A percentile compares a stretch with the other conserved stretches of the same genome.
These are phyloP conservation scores for Diplazon laetatorius DNA, from an alignment of 2,888 invertebrate species.

Conservation along the genomic window DNA sequence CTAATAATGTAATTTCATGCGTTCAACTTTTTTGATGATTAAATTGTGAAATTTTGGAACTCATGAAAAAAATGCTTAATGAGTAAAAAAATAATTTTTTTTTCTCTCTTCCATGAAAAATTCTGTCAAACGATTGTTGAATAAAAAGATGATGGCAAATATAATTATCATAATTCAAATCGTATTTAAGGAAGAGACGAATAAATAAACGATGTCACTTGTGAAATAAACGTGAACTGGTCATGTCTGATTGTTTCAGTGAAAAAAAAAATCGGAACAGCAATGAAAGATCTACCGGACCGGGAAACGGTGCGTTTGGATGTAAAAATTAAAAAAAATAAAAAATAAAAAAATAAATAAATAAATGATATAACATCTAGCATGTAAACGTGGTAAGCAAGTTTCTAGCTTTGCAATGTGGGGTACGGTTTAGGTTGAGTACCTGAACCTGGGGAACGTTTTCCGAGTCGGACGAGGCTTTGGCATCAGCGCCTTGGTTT, in stretches of 20 bases:
- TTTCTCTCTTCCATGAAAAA: background rate
- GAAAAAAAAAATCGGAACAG: slow-evolving; percentile 14
- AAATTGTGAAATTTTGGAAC: background rate
- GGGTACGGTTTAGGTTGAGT: slow-evolving; percentile 80
- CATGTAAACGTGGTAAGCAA: slow-evolving; percentile 45
- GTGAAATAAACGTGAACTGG: background rate
- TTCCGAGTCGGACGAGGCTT: slow-evolving; percentile 82
- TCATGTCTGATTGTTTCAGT: background rate
- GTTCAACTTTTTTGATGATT: background rate
- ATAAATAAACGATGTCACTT: background rate
- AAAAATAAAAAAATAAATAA: slow-evolving; percentile 24
- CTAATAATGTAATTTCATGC: background rate
- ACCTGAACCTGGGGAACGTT: slow-evolving; percentile 82
- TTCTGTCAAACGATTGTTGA: background rate
- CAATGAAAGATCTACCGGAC: too few relatives aligned
- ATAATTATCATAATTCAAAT: background rate
- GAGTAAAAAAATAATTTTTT: background rate
- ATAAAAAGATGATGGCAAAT: background rate
- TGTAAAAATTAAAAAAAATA: slow-evolving; percentile 24
- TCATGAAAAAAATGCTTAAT: too few relatives aligned
- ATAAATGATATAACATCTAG: slow-evolving; percentile 13
- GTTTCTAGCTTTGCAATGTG: slow-evolving; percentile 65
- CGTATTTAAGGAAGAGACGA: background rate
- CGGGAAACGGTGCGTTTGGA: slow-evolving; percentile 45
- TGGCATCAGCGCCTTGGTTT: slow-evolving; percentile 81